Conservation (phyloP, 2,113 vertebrate genomes). For the Channa maculata region DNA sequence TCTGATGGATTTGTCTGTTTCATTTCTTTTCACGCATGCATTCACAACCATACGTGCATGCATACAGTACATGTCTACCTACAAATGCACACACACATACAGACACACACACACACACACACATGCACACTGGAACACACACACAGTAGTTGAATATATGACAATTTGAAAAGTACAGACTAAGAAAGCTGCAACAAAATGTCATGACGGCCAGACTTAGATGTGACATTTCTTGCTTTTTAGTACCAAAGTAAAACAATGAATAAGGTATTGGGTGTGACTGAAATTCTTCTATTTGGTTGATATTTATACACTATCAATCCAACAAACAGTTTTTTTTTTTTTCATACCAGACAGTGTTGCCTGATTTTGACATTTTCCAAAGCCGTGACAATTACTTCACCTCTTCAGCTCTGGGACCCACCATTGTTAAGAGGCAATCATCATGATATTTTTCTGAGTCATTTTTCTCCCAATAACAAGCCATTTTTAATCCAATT, state of each 20-base stretch:
- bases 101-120: background rate
- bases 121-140: background rate
- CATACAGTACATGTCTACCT: constrained; percentile 17
- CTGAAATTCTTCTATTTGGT: constrained; percentile 16
- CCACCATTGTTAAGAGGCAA: constrained; percentile 74
- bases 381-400: constrained; percentile 57
- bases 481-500: constrained; percentile 84
- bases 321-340: constrained; percentile 33
- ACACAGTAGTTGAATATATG: background rate
- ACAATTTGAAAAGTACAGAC: background rate
- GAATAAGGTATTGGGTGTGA: background rate
- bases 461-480: constrained; percentile 82
- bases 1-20: constrained; percentile 76
- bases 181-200: constrained; percentile 14
- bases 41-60: constrained; percentile 30
- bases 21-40: constrained; percentile 59
- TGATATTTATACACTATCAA: constrained; percentile 37
- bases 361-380: constrained; percentile 62
- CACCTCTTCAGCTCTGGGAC: constrained; percentile 52
- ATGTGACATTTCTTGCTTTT: constrained; percentile 32
- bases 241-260: background rate
- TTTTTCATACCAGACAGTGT: constrained; percentile 13
- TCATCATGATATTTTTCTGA: constrained; percentile 79
- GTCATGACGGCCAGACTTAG: constrained; percentile 11
- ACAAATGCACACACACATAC: background rate